A percentile compares a stretch with the other conserved stretches of the same genome.
phyloP scores from a whole-genome alignment of 2,888 invertebrate genomes.

The Pristionchus entomophagus region DNA sequence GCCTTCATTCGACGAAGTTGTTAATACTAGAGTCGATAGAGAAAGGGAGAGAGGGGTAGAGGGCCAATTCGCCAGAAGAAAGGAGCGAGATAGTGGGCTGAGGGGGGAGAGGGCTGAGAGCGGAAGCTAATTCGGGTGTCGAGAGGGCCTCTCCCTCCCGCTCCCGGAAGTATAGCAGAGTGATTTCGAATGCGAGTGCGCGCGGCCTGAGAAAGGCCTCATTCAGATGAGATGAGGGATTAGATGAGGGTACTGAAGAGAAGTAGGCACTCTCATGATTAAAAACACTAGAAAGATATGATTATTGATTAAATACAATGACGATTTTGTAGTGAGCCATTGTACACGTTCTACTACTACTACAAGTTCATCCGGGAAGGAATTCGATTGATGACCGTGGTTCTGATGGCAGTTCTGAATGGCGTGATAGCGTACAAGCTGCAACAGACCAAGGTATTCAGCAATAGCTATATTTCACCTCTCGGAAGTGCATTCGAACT shows the following conservation, averaged over 20 bases:
- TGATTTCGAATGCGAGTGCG: background rate
- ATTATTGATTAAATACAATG: background rate
- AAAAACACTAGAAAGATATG: background rate
- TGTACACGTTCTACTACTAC: conserved; percentile 66
- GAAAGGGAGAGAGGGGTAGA: background rate
- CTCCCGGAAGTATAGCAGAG: conserved; percentile 32
- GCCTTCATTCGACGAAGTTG: no score
- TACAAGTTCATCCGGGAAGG: conserved; percentile 71
- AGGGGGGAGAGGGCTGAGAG: background rate
- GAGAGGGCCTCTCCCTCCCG: no score
- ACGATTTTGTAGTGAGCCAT: conserved; percentile 63
- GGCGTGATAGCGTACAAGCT: conserved; percentile 67
- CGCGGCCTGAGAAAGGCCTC: background rate
- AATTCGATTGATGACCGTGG: conserved; percentile 68
- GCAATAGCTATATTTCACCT: background rate
- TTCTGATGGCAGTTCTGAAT: conserved; percentile 69
- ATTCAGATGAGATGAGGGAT: conserved; percentile 19
- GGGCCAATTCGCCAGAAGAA: background rate
- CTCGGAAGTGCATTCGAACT: background rate
- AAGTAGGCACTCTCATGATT: background rate
- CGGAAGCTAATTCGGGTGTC: conserved; percentile 7
- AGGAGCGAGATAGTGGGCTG: background rate
- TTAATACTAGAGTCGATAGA: background rate
- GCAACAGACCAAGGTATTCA: conserved; percentile 66
- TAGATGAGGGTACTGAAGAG: background rate